Base-by-base conservation (phyloP, 92 coral and sea anemone species). In the Diadumene lineata region DNA sequence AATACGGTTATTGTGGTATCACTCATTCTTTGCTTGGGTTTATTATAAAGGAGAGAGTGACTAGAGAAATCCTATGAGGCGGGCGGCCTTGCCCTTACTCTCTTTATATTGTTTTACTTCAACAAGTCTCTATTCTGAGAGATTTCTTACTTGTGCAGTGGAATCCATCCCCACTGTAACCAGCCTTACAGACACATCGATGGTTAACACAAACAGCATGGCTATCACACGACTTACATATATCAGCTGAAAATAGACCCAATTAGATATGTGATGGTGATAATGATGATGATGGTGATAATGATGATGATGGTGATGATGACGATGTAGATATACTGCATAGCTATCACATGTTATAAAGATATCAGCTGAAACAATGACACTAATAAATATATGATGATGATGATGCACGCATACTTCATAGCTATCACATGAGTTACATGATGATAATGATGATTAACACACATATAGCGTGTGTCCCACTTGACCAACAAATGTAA, bases 161-260 rank as follows among this genome's bases (percentile, higher is more conserved):
- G 75, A 56, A 70, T 31, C 88, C 88, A 38, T 84, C 80, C 61
- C 88, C 88, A 3, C 61, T 70, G 31, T 62, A 84, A 6, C 88
- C 88, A 55, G 83, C 34, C 9, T 15, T 9, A 75, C 88, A 84
- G 11, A 84, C 88, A 56, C 88, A 84, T 34, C 80, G 83, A 61
- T 78, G 62, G 62, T 84, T 56, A 34, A 84, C 66, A 33, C 88
- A 84, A 31, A 43, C 38, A 11, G 88, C 84, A 62, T 84, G 60
- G 10, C 28, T 57, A 34, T 76, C 74, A 31, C 88, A 84, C 19
- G 33, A 51, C 19, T 68, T 53, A 43, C 88, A 84, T 29, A 78
- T 15, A 2, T 78, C 75, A 23, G 84, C 88, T 84, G 70, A 19
- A 55, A 31, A 38, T 38, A 38, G 6, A 38, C 48, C 6, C 48